These are phyloP conservation scores for Heliopora coerulea DNA, from an alignment of 92 coral and sea anemone species.

Conservation along the genomic window DNA sequence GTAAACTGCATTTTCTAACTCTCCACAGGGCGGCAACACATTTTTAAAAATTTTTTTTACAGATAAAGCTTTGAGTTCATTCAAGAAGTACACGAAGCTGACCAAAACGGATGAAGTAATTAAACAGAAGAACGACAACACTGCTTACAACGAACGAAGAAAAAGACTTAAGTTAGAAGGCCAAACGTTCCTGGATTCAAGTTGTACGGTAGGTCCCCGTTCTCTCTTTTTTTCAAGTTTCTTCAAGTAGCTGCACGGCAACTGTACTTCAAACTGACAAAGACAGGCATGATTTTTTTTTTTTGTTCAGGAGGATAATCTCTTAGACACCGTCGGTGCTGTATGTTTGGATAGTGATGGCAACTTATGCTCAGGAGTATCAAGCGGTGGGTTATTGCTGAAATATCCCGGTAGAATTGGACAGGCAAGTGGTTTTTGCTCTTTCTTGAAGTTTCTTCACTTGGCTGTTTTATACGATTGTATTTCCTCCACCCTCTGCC, in stretches of 20 bases:
- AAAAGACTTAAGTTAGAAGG: not conserved
- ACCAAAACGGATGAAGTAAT: constrained; percentile 4
- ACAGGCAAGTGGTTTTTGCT: constrained; percentile 56
- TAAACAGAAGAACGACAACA: not conserved
- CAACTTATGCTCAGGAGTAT: constrained; percentile 73
- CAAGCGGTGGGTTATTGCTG: constrained; percentile 86
- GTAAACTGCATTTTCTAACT: no score
- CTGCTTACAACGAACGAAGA: not conserved
- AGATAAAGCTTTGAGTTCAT: constrained; percentile 75
- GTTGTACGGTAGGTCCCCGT: not conserved
- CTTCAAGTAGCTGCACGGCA: no score
- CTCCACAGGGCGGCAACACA: not conserved
- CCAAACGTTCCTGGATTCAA: not conserved
- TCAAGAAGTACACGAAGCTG: constrained; percentile 49
- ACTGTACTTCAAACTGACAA: no score
- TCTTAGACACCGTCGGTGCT: constrained; percentile 87
- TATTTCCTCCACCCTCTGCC: no score
- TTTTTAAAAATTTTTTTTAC: not conserved
- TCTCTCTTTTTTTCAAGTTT: no score
- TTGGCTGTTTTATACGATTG: no score
- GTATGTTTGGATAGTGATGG: constrained; percentile 78
- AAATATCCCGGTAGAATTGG: constrained; percentile 93
- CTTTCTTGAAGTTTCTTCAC: not conserved
- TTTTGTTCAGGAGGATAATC: not conserved
- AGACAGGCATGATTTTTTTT: no score